These are phyloP conservation scores for Agriopis marginaria DNA, from an alignment of 2,888 invertebrate genomes.

Conservation along the genomic window DNA sequence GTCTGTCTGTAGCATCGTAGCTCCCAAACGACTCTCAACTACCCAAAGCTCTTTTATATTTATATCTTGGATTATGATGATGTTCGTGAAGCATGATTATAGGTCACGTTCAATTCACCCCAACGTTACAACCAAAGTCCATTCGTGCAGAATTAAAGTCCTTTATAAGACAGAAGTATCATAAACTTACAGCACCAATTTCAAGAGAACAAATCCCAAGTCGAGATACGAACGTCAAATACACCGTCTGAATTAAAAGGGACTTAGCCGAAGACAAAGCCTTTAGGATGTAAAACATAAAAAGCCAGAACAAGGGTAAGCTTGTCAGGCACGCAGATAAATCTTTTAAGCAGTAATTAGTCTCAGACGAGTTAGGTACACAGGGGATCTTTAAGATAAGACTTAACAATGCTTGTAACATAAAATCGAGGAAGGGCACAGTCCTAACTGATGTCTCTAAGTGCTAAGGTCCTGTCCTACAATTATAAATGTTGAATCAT, in stretches of 20 bases:
- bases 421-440: background rate
- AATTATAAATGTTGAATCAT: too few relatives aligned
- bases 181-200: conserved; percentile 4
- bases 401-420: conserved; percentile 9
- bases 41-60: too few relatives aligned
- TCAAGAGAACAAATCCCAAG: conserved; percentile 14
- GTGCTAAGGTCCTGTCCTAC: too few relatives aligned
- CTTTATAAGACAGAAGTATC: background rate
- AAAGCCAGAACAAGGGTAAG: conserved; percentile 42
- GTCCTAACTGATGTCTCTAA: background rate
- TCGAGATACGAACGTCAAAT: conserved; percentile 12
- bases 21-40: too few relatives aligned
- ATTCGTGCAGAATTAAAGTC: background rate
- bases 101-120: background rate
- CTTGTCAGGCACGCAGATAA: conserved; percentile 37
- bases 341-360: conserved; percentile 39
- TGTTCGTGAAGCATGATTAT: too few relatives aligned
- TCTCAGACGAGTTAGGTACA: conserved; percentile 32
- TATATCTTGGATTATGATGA: too few relatives aligned
- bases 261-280: conserved; percentile 23
- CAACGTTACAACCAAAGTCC: background rate
- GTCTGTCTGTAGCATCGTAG: too few relatives aligned
- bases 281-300: conserved; percentile 34
- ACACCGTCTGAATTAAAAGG: conserved; percentile 31
- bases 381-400: conserved; percentile 20